Percentiles rank a stretch among this genome's conserved stretches.
phyloP scores from a whole-genome alignment of 2,113 vertebrate species.

The Oryzias melastigma region DNA sequence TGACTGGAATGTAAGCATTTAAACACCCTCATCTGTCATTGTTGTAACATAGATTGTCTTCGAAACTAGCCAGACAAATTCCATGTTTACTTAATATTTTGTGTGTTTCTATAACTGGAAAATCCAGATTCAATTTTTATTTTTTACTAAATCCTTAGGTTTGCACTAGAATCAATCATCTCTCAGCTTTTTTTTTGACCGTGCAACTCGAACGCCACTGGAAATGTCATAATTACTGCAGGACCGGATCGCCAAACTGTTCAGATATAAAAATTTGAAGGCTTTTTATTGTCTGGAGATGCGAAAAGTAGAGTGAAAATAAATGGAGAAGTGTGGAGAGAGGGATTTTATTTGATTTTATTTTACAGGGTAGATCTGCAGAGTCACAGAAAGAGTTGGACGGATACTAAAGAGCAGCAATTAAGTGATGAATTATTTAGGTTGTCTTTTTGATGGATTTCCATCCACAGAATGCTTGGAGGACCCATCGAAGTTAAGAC shows the following conservation, averaged over 20 bases:
- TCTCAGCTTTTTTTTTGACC: slow-evolving; percentile 30
- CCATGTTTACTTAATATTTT: slow-evolving; percentile 56
- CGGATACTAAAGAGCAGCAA: slow-evolving; percentile 66
- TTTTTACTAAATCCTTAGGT: slow-evolving; percentile 50
- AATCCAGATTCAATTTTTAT: slow-evolving; percentile 35
- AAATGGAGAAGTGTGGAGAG: slow-evolving; percentile 17
- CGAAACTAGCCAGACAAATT: slow-evolving; percentile 62
- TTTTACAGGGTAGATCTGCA: slow-evolving; percentile 47
- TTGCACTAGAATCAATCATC: slow-evolving; percentile 66
- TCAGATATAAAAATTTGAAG: slow-evolving; percentile 65
- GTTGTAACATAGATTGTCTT: slow-evolving; percentile 19
- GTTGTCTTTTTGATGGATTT: slow-evolving; percentile 46
- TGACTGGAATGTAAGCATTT: slow-evolving; percentile 58
- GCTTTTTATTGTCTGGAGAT: slow-evolving; percentile 53
- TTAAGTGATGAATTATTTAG: slow-evolving; percentile 72
- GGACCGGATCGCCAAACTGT: slow-evolving; percentile 53
- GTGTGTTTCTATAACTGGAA: slow-evolving; percentile 62
- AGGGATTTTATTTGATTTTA: slow-evolving; percentile 40
- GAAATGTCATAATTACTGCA: slow-evolving; percentile 50
- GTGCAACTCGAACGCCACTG: slow-evolving; percentile 50
- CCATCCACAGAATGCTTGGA: slow-evolving; percentile 45
- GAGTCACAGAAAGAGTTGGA: slow-evolving; percentile 46
- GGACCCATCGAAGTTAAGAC: slow-evolving; percentile 39
- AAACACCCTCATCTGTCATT: slow-evolving; percentile 17
- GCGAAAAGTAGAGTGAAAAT: slow-evolving; percentile 17